Evolutionary conservation across 2,113 vertebrate species (phyloP).

Genomic region (Tretioscincus oriximinensis): DNA sequence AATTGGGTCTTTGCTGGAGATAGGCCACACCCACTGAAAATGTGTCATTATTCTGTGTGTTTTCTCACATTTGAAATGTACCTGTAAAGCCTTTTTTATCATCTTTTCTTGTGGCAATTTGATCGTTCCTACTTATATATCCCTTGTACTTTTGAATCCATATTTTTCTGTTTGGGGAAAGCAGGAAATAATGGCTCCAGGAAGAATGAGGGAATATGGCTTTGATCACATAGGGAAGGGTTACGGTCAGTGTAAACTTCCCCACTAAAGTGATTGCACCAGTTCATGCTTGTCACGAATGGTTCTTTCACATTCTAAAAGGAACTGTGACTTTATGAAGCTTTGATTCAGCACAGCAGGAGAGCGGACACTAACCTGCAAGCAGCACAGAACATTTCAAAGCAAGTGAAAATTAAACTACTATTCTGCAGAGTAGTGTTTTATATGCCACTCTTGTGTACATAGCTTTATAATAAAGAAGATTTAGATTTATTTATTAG

Average conservation of each 20-base stretch:
- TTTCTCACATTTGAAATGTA: too few relatives aligned
- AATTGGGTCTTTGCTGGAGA: too few relatives aligned
- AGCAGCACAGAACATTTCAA: conserved; percentile 10
- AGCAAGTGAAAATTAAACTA: conserved; percentile 10
- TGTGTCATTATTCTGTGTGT: not conserved
- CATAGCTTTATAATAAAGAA: not conserved
- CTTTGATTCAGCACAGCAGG: conserved; percentile 58
- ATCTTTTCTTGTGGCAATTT: not conserved
- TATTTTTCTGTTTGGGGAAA: conserved; percentile 26
- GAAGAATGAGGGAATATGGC: conserved; percentile 2
- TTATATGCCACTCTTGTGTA: not conserved
- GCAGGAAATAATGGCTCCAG: conserved; percentile 24
- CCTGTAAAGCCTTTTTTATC: not conserved
- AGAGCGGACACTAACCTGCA: conserved; percentile 39
- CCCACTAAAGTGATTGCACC: conserved; percentile 20
- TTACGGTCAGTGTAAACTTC: not conserved
- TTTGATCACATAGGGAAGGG: conserved; percentile 15
- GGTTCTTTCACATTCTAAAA: conserved; percentile 50
- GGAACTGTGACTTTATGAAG: conserved; percentile 48
- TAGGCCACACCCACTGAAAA: too few relatives aligned
- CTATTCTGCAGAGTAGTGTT: not conserved
- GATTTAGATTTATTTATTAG: not conserved
- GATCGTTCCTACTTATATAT: not conserved
- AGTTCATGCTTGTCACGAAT: conserved; percentile 50
- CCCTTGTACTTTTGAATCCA: not conserved